phyloP scores from a whole-genome alignment of 2,888 invertebrate genomes.

The Nemapogon koenigi region DNA sequence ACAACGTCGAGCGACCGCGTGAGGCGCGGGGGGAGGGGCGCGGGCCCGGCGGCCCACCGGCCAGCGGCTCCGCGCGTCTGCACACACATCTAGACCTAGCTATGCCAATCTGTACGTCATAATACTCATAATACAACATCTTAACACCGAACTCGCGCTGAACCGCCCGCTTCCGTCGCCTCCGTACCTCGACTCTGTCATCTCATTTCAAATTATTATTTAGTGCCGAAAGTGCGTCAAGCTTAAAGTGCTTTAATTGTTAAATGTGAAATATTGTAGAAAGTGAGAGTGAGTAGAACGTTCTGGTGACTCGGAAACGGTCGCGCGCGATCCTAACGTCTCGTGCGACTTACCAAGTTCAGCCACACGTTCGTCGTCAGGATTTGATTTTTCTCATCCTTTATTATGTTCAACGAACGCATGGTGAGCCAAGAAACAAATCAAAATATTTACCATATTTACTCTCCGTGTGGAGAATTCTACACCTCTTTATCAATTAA shows the following conservation, averaged over 20 bases:
- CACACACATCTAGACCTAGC: conserved; percentile 39
- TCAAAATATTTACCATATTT: conserved; percentile 31
- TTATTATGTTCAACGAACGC: conserved; percentile 68
- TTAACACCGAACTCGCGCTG: conserved; percentile 53
- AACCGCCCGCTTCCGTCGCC: conserved; percentile 37
- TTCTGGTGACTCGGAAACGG: too few species aligned
- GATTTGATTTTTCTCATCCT: conserved; percentile 99
- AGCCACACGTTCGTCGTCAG: conserved; percentile 98
- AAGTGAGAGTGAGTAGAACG: too few species aligned
- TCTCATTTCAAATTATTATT: neutral
- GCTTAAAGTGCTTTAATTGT: too few species aligned
- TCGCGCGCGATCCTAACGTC: conserved; percentile 24
- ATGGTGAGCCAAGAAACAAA: conserved; percentile 62
- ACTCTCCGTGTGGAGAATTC: conserved; percentile 2
- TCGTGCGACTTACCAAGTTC: conserved; percentile 87
- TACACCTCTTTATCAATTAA: neutral
- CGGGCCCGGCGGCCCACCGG: conserved; percentile 28
- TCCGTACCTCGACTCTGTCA: neutral
- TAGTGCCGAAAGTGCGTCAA: neutral
- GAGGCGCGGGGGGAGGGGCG: conserved; percentile 36
- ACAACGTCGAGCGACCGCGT: conserved; percentile 41
- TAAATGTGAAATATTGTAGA: too few species aligned
- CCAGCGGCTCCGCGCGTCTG: conserved; percentile 30
- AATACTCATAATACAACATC: conserved; percentile 35
- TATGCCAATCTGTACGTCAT: neutral